Conservation (phyloP, 2,797 vertebrate genomes). For the Anabacerthia variegaticeps region DNA sequence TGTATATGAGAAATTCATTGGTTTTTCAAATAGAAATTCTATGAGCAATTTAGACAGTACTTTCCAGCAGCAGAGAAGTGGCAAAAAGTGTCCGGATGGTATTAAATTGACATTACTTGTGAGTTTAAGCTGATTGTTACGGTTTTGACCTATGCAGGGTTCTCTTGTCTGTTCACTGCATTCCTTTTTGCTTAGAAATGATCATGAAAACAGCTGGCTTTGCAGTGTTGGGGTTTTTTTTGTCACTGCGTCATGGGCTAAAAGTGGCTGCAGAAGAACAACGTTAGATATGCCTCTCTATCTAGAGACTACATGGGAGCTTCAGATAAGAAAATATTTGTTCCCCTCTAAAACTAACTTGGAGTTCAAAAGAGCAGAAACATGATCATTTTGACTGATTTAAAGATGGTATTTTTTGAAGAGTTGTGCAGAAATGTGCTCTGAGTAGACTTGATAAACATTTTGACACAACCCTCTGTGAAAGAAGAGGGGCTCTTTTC, state of each 20-base stretch:
- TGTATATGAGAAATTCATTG: neutral
- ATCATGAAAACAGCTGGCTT: neutral
- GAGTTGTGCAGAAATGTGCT: neutral
- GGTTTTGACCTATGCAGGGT: neutral
- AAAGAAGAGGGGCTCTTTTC: neutral
- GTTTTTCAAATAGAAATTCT: neutral
- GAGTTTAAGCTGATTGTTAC: neutral
- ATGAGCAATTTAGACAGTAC: neutral
- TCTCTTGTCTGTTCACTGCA: neutral
- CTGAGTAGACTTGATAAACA: neutral
- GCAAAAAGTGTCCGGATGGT: accelerated
- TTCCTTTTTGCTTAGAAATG: neutral
- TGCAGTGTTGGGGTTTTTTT: neutral
- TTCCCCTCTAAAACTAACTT: neutral
- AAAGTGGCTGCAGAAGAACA: neutral
- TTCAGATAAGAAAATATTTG: neutral
- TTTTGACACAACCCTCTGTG: neutral
- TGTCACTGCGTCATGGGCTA: neutral
- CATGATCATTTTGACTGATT: neutral
- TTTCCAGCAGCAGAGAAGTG: neutral
- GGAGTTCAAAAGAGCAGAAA: neutral
- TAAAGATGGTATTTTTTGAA: neutral
- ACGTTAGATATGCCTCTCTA: neutral
- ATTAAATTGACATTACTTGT: neutral
- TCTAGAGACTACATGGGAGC: neutral